Evolutionary conservation across 2,888 invertebrate species (phyloP).

Genomic region (Leptura quadrifasciata): DNA sequence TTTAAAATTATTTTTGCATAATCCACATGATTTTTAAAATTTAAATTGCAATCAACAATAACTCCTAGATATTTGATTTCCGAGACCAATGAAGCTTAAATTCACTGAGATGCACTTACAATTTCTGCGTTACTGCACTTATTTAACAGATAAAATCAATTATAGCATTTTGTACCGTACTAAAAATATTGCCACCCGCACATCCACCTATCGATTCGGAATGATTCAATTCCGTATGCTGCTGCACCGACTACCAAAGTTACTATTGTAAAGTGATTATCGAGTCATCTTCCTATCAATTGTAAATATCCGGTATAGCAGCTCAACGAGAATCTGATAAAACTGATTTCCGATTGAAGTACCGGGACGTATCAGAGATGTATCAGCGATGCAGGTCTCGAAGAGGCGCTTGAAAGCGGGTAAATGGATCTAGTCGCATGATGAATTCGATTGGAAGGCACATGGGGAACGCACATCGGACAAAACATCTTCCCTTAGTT

Average conservation of each 20-base stretch:
- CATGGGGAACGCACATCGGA: constrained; percentile 43
- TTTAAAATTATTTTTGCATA: too few species aligned
- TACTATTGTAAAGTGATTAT: constrained; percentile 43
- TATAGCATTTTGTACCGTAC: not conserved
- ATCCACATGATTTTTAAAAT: too few species aligned
- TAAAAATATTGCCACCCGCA: not conserved
- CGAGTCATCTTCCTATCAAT: constrained; percentile 52
- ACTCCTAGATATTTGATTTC: too few species aligned
- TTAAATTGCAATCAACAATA: too few species aligned
- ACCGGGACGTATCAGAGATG: constrained; percentile 34
- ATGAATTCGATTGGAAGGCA: constrained; percentile 66
- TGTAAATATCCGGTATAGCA: constrained; percentile 50
- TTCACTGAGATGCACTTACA: too few species aligned
- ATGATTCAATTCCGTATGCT: constrained; percentile 3
- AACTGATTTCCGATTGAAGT: constrained; percentile 18
- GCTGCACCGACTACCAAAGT: constrained; percentile 8
- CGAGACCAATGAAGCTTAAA: too few species aligned
- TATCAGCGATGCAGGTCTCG: constrained; percentile 66
- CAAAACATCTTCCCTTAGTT: constrained; percentile 1
- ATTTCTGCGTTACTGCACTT: too few species aligned
- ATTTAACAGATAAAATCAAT: too few species aligned
- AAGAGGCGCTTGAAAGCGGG: constrained; percentile 61
- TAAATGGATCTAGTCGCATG: constrained; percentile 66
- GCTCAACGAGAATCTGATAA: constrained; percentile 33
- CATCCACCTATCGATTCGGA: not conserved